These are phyloP conservation scores for Pygoscelis antarcticus DNA, from an alignment of 2,113 vertebrate genomes.

Conservation along the genomic window DNA sequence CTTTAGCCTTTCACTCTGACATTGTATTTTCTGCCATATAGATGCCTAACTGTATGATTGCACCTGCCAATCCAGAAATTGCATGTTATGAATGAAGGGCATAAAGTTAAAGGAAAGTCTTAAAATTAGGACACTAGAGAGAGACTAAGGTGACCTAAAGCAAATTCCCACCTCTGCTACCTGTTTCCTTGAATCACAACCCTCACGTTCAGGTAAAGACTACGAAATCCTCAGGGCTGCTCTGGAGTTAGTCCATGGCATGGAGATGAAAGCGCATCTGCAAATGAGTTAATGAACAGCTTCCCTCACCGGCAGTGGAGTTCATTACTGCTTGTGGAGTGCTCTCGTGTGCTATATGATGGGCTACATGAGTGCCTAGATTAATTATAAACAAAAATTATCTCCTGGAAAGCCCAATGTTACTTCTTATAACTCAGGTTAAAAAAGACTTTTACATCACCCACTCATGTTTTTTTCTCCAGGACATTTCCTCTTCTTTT, in stretches of 20 bases:
- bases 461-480: not conserved
- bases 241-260: not conserved
- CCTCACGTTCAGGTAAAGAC: not conserved
- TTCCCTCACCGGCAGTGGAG: not conserved
- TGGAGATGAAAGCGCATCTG: not conserved
- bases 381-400: slow-evolving; percentile 50
- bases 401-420: not conserved
- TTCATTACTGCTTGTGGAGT: not conserved
- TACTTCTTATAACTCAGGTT: not conserved
- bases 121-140: not conserved
- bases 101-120: not conserved
- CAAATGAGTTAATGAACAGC: not conserved
- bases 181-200: not conserved
- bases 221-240: not conserved
- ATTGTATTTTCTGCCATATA: not conserved
- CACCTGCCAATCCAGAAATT: not conserved
- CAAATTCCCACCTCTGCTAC: not conserved
- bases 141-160: not conserved
- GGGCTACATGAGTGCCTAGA: not conserved
- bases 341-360: not conserved
- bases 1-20: not conserved
- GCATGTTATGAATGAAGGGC: not conserved
- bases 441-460: not conserved
- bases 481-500: not conserved
- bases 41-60: not conserved